A percentile compares a stretch with the other conserved stretches of the same genome.
Conservation (phyloP, 2,888 invertebrate species). For the Anodontia alba region DNA sequence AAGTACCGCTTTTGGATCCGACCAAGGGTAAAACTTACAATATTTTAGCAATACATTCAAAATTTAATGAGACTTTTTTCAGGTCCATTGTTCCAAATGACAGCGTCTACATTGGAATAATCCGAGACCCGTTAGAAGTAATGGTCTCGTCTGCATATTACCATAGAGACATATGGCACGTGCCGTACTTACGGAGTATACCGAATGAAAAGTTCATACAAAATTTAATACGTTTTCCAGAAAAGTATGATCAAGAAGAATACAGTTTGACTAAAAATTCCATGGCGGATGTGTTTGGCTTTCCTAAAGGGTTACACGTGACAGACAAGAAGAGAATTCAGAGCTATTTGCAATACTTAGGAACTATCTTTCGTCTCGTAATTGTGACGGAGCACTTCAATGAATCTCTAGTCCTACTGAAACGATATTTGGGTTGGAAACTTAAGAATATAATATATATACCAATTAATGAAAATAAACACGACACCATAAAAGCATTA, state of each 20-base stretch:
- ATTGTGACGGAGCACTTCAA: constrained; percentile 47
- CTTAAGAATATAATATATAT: constrained; percentile 46
- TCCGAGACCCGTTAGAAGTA: constrained; percentile 47
- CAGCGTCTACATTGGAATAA: constrained; percentile 43
- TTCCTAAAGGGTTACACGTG: constrained; percentile 46
- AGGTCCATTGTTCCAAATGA: constrained; percentile 36
- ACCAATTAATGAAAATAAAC: constrained; percentile 46
- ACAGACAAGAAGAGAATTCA: constrained; percentile 29
- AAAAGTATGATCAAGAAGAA: constrained; percentile 47
- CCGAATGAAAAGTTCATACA: constrained; percentile 47
- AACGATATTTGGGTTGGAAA: constrained; percentile 42
- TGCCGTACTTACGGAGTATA: constrained; percentile 39
- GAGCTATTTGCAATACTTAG: constrained; percentile 31
- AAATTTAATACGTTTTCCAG: constrained; percentile 53
- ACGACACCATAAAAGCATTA: constrained; percentile 19
- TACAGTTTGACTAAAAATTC: constrained; percentile 52
- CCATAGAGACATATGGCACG: constrained; percentile 46
- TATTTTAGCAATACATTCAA: constrained; percentile 56
- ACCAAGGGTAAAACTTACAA: constrained; percentile 33
- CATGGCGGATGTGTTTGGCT: constrained; percentile 57
- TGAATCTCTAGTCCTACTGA: constrained; percentile 51
- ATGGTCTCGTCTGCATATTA: constrained; percentile 59
- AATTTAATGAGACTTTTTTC: constrained; percentile 42
- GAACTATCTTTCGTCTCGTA: constrained; percentile 41
- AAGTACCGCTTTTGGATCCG: constrained; percentile 31